Evolutionary conservation across 1,140 invertebrate genomes (phyloP).

Genomic region (Drosophila tani): DNA sequence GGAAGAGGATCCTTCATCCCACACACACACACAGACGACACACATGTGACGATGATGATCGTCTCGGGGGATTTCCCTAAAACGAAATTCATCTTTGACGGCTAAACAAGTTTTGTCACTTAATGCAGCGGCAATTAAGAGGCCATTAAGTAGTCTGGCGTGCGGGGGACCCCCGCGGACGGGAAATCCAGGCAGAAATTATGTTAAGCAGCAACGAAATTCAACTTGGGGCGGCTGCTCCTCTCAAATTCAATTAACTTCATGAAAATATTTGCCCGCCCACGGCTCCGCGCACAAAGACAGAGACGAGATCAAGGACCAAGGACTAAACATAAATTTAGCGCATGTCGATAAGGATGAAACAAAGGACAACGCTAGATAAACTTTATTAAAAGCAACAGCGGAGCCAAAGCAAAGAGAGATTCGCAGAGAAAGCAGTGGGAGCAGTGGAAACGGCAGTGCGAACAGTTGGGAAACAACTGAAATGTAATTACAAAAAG

Average conservation of each 20-base stretch:
- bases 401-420: conserved; percentile 21
- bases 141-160: conserved; percentile 54
- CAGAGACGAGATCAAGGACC: conserved; percentile 23
- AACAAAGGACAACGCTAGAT: conserved; percentile 81
- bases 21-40: not conserved
- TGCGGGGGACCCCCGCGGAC: conserved; percentile 13
- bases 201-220: conserved; percentile 68
- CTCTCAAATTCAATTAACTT: conserved; percentile 82
- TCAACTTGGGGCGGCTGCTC: conserved; percentile 60
- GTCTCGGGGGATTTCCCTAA: conserved; percentile 27
- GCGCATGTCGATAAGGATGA: conserved; percentile 76
- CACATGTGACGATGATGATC: conserved; percentile 16
- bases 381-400: conserved; percentile 82
- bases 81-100: conserved; percentile 28
- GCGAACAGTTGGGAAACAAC: conserved; percentile 64
- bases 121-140: conserved; percentile 69
- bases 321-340: conserved; percentile 78
- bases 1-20: conserved; percentile 19
- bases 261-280: conserved; percentile 82
- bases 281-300: conserved; percentile 53
- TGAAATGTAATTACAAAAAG: conserved; percentile 83
- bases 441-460: conserved; percentile 20
- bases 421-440: conserved; percentile 17
- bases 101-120: conserved; percentile 74
- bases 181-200: conserved; percentile 60